Conservation (phyloP, 2,797 vertebrate genomes). For the Enteromius mattozi region DNA sequence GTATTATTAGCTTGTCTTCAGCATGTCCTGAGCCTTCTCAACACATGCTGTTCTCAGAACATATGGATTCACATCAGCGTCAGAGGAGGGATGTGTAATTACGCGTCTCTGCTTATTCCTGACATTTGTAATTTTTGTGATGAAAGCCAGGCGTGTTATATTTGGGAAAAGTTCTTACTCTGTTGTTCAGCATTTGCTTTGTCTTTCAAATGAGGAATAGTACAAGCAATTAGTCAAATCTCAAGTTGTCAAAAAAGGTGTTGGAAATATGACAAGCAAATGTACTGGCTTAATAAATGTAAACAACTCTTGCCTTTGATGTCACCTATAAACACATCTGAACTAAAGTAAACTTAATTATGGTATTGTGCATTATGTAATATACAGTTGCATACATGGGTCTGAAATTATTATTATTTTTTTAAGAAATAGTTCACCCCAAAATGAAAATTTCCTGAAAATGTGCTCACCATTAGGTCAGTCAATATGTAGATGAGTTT, state of each 20-base stretch:
- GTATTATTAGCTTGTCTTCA: constrained; percentile 44
- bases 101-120: neutral
- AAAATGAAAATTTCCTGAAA: neutral
- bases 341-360: neutral
- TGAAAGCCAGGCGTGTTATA: neutral
- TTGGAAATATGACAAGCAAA: neutral
- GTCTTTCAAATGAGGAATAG: neutral
- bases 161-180: neutral
- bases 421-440: neutral
- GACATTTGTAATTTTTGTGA: too few relatives aligned
- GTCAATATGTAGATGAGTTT: neutral
- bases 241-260: neutral
- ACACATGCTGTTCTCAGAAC: constrained; percentile 18
- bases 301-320: neutral
- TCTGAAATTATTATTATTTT: neutral
- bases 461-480: neutral
- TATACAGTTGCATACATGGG: neutral
- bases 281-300: neutral
- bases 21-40: neutral
- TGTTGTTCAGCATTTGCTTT: neutral
- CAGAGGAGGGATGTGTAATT: neutral
- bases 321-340: neutral
- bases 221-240: neutral
- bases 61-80: neutral
- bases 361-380: neutral